Evolutionary conservation across 2,797 vertebrate genomes (phyloP).

Genomic region (Podarcis lilfordi): DNA sequence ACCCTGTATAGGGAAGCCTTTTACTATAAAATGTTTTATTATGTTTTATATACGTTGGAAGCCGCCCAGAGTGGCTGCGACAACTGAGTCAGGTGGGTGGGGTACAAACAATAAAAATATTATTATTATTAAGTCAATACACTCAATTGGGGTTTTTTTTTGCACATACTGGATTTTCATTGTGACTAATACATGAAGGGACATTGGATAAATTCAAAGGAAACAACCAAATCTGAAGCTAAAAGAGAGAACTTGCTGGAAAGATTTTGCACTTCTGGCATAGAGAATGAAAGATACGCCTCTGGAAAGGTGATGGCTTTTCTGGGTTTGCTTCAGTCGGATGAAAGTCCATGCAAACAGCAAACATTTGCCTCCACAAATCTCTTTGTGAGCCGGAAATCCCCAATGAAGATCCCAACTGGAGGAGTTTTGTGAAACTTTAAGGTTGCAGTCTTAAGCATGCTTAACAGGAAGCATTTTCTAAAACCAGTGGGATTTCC

Average conservation of each 20-base stretch:
- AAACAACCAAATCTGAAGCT: not conserved
- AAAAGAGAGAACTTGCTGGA: not conserved
- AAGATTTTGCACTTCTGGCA: not conserved
- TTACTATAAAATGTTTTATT: too few relatives aligned
- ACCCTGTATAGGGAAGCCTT: too few relatives aligned
- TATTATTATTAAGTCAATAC: not conserved
- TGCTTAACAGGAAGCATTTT: not conserved
- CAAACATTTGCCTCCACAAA: not conserved
- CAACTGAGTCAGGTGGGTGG: too few relatives aligned
- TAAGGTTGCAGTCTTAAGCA: not conserved
- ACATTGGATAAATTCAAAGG: not conserved
- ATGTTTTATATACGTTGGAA: too few relatives aligned
- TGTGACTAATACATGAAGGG: not conserved
- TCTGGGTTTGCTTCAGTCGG: not conserved
- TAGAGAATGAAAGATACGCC: not conserved
- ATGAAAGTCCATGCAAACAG: slow-evolving; percentile 9
- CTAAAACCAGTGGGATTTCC: not conserved
- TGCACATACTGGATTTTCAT: too few relatives aligned
- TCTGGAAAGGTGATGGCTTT: not conserved
- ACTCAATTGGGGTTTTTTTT: not conserved
- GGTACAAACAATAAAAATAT: too few relatives aligned
- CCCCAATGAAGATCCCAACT: too few relatives aligned
- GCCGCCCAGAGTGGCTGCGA: too few relatives aligned
- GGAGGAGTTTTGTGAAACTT: not conserved
- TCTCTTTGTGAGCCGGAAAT: not conserved